Evolutionary conservation across 2,888 invertebrate species (phyloP), one percentile per base, ranked within the genome.

Genomic region (Alentia gelatinosa): DNA sequence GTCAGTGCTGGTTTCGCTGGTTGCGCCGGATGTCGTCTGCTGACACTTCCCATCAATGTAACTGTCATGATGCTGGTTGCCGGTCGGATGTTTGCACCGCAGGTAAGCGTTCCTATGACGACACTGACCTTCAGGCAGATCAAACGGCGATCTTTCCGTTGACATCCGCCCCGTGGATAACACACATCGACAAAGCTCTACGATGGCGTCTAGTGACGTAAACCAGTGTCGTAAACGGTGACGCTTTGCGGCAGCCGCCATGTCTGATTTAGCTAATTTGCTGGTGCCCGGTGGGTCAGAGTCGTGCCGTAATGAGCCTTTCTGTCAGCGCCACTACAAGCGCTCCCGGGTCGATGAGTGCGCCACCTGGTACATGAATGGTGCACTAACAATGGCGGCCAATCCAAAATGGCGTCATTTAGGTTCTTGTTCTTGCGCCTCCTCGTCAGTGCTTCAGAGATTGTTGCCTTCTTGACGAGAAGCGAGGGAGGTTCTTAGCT

Each of bases 241-340:
- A 68, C 68, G 30, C 33, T 68, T 4, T 68, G 30, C 5, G 68
- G 33, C 68, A 68, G 68, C 12, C 30, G 26, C 26, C 26, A 33
- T 68, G 26, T 68, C 68, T 68, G 68, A 68, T 68, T 68, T 26
- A 15, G 68, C 68, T 68, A 68, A 68, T 68, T 68, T 68, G 68
- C 30, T 68, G 30, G 1, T 30, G 26, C 68, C 33, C 3, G 5
- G 68, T 30, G 68, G 26, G 30, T n/a, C 68, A 26, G 30, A 30
- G 12, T 68, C 68, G 26, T 68, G 68, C 26, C 68, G 26, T 68
- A 68, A 68, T 68, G 33, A 68, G 68, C 68, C 68, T 30, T 12
- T 30, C 68, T 68, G 68, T 68, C 26, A 68, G 68, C 68, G 68
- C 30, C 30, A 68, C n/a, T 30, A 68, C 30, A 30, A 68, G 68